Evolutionary conservation across 2,888 invertebrate genomes (phyloP).

Genomic region (Marronus borbonicus): DNA sequence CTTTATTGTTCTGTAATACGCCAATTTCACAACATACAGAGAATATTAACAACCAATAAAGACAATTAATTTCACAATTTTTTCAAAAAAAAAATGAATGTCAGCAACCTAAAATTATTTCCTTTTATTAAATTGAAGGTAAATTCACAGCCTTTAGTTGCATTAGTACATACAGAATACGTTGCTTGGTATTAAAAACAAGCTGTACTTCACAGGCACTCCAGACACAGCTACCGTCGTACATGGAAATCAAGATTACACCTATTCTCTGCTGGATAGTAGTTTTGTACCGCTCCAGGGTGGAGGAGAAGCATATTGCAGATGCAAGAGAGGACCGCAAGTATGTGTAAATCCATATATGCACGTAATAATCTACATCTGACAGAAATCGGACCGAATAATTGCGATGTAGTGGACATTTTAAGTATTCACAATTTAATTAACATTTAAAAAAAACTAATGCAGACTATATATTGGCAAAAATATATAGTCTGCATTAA

Average conservation of each 20-base stretch:
- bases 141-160: too few relatives aligned
- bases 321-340: conserved; percentile 79
- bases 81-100: too few relatives aligned
- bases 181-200: too few relatives aligned
- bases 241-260: conserved; percentile 69
- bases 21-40: too few relatives aligned
- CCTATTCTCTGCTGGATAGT: conserved; percentile 74
- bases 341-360: conserved; percentile 67
- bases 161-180: too few relatives aligned
- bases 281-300: conserved; percentile 74
- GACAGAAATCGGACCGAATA: background rate
- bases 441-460: too few relatives aligned
- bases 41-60: too few relatives aligned
- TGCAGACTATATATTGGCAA: background rate
- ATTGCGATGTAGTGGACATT: background rate
- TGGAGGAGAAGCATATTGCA: conserved; percentile 71
- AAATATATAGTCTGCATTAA: background rate
- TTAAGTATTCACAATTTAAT: background rate
- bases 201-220: conserved; percentile 16
- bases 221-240: conserved; percentile 51
- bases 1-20: too few relatives aligned
- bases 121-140: too few relatives aligned
- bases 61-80: too few relatives aligned
- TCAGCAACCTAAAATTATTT: too few relatives aligned
- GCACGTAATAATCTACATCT: background rate